Base-by-base conservation (phyloP, 1,140 invertebrate species). In the Theocolax elegans region DNA sequence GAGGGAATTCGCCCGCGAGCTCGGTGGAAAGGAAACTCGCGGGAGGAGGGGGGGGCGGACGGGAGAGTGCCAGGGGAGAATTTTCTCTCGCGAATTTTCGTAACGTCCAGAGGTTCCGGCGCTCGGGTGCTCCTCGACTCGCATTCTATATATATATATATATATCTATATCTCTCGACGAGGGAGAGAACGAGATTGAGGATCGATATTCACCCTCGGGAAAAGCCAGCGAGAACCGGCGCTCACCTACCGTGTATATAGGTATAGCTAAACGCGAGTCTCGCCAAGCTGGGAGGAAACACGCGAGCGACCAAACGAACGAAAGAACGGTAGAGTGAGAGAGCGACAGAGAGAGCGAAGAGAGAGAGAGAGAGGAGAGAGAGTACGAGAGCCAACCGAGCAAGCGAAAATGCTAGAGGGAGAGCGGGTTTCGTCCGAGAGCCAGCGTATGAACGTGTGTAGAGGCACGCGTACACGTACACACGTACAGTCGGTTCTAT, bases 51-150 rank as follows among this genome's bases (percentile, higher is more conserved):
- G n/a, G n/a, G n/a, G n/a, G n/a, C n/a, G n/a, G n/a, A n/a, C n/a
- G n/a, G n/a, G n/a, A n/a, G n/a, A 35, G 27, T 10, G 29, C 31
- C 42, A 7, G 64, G 65, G 17, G 29, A 38, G 58, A 46, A 66
- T 46, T 66, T 66, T 56, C 64, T 42, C 23, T 27, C 42, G 67
- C 21, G 38, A 46, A 67, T 71, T 76, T 77, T 76, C 74, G 63
- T 72, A 78, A 74, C 71, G 76, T 76, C 75, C 60, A 72, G 46
- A 40, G 64, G 66, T 59, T 15, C n/a, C 1, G n/a, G 38, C 23
- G 31, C 15, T 12, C 31, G 29, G 49, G 10, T 12, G 23, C 58
- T 19, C 48, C 56, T 8, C 29, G 21, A 31, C 62, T n/a, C n/a
- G n/a, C n/a, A n/a, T n/a, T n/a, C n/a, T n/a, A n/a, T n/a, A n/a